phyloP scores from a whole-genome alignment of 1,140 invertebrate species.

The Papilio polytes region DNA sequence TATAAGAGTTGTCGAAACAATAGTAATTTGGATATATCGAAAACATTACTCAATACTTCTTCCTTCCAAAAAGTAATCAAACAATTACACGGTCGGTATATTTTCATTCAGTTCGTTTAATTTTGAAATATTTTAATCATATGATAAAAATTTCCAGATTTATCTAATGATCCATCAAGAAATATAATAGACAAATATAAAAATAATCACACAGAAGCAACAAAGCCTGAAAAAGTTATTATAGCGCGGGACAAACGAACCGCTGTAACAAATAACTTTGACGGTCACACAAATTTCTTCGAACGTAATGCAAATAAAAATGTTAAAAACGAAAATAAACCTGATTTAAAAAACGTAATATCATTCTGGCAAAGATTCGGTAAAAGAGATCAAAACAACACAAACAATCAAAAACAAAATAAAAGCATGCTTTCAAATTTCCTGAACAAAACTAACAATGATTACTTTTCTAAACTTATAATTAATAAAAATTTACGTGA shows the following conservation, averaged over 20 bases:
- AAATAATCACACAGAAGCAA: neutral
- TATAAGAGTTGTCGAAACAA: constrained; percentile 7
- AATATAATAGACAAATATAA: constrained; percentile 4
- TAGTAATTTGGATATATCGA: neutral
- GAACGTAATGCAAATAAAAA: neutral
- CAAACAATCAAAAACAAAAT: neutral
- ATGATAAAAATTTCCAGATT: neutral
- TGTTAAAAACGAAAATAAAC: neutral
- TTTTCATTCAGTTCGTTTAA: neutral
- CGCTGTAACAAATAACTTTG: neutral
- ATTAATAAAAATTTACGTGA: neutral
- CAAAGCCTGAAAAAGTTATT: no score
- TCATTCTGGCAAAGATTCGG: constrained; percentile 27
- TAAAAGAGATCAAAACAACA: neutral
- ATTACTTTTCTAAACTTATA: neutral
- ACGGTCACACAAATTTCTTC: neutral
- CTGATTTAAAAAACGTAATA: constrained; percentile 19
- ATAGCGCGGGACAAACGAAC: constrained; percentile 14
- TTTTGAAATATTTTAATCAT: neutral
- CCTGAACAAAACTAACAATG: neutral
- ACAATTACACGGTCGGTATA: neutral
- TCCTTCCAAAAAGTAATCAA: neutral
- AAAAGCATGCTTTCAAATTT: neutral
- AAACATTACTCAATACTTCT: constrained; percentile 8
- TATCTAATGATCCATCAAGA: neutral